These are phyloP conservation scores for Genyomyrus donnyi DNA, from an alignment of 2,113 vertebrate genomes.

Conservation along the genomic window DNA sequence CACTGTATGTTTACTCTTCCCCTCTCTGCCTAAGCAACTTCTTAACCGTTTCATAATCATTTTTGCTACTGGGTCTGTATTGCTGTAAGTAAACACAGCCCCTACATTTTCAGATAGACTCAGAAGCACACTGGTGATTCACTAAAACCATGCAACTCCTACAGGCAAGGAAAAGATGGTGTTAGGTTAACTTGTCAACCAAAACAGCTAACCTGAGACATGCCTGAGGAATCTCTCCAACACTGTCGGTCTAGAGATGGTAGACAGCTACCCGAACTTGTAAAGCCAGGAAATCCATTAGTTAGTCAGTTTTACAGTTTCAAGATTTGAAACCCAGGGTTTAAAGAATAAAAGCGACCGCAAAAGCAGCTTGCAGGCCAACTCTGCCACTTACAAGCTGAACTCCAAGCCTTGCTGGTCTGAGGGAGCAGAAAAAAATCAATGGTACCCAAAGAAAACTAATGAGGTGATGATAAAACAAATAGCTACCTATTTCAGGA, in stretches of 20 bases:
- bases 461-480: slow-evolving; percentile 34
- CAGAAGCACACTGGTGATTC: not conserved
- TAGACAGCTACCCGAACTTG: not conserved
- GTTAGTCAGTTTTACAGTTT: not conserved
- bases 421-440: not conserved
- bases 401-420: not conserved
- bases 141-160: not conserved
- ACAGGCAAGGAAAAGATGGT: not conserved
- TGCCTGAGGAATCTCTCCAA: not conserved
- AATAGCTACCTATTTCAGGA: slow-evolving; percentile 16
- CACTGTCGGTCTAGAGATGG: not conserved
- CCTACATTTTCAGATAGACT: not conserved
- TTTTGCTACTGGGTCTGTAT: not conserved
- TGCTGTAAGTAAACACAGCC: not conserved
- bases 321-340: not conserved
- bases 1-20: not conserved
- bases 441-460: not conserved
- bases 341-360: not conserved
- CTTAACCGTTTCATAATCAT: not conserved
- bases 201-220: not conserved
- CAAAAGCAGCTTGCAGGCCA: not conserved
- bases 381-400: not conserved
- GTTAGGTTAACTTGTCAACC: not conserved
- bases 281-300: not conserved
- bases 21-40: not conserved